Evolutionary conservation across 2,888 invertebrate species (phyloP).

Genomic region (Caprella mutica): DNA sequence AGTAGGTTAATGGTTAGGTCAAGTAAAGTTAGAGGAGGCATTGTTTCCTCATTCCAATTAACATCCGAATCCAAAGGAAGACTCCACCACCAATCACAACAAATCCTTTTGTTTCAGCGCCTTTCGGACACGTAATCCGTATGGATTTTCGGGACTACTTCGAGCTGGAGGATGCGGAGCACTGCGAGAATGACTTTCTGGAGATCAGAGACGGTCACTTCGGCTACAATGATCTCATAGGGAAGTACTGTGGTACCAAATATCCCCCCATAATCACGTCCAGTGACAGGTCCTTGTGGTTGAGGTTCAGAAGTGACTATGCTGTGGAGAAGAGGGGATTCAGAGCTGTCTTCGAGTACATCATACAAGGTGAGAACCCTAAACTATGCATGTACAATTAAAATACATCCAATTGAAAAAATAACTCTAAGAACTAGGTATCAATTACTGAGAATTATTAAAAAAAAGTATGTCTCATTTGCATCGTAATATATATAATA

Average conservation of each 20-base stretch:
- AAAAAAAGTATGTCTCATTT: no score
- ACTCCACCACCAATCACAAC: no score
- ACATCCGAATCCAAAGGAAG: no score
- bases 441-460: no score
- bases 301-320: slow-evolving; percentile 66
- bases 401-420: no score
- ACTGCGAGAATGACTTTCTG: slow-evolving; percentile 66
- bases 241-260: slow-evolving; percentile 58
- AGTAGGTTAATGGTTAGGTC: no score
- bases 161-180: slow-evolving; percentile 54
- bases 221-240: slow-evolving; percentile 56
- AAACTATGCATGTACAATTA: no score
- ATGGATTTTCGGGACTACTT: slow-evolving; percentile 71
- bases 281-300: slow-evolving; percentile 61
- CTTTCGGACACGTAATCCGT: slow-evolving; percentile 53
- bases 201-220: slow-evolving; percentile 72
- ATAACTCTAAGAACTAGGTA: no score
- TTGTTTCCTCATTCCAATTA: no score
- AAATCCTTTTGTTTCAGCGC: slow-evolving; percentile 49
- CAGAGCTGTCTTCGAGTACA: slow-evolving; percentile 59
- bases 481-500: no score
- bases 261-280: slow-evolving; percentile 63
- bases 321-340: slow-evolving; percentile 68
- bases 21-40: no score
- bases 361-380: slow-evolving; percentile 49